Percentiles rank a stretch among this genome's conserved stretches.
Conservation (phyloP, 2,888 invertebrate genomes). For the Drosophila kokeensis region DNA sequence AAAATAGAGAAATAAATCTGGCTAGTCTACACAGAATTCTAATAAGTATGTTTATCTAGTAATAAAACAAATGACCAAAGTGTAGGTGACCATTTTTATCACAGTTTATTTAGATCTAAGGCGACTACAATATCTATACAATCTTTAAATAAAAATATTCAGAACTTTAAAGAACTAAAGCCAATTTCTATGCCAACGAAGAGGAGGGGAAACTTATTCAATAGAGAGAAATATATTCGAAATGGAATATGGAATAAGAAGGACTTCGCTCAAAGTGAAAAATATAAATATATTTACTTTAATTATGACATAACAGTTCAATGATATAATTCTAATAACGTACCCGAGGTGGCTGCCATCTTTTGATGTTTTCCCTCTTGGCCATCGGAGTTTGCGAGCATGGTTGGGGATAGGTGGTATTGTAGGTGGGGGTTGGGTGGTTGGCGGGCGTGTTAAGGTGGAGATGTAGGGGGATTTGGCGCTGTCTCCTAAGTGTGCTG, state of each 20-base stretch:
- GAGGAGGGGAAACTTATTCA: neutral
- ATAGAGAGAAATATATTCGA: neutral
- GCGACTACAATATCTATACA: neutral
- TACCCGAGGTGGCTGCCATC: neutral
- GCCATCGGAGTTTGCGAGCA: neutral
- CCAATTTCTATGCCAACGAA: neutral
- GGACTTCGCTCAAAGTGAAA: neutral
- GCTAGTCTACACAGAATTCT: neutral
- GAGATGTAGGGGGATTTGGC: neutral
- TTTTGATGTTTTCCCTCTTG: slow-evolving; percentile 5
- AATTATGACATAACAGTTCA: slow-evolving; percentile 48
- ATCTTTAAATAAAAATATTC: neutral
- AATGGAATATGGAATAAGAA: slow-evolving; percentile 2
- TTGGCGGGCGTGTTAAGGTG: neutral
- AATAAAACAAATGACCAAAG: neutral
- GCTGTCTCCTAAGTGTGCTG: slow-evolving; percentile 37
- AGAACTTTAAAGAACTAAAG: neutral
- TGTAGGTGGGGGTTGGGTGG: neutral
- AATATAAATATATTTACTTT: slow-evolving; percentile 21
- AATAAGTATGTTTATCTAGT: neutral
- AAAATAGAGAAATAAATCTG: neutral
- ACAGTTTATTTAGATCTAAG: neutral
- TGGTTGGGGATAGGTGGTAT: neutral
- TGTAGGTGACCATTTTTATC: neutral
- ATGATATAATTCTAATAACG: slow-evolving; percentile 32